Base-by-base conservation (phyloP, 2,113 vertebrate genomes). In the Myanophis thanlyinensis region DNA sequence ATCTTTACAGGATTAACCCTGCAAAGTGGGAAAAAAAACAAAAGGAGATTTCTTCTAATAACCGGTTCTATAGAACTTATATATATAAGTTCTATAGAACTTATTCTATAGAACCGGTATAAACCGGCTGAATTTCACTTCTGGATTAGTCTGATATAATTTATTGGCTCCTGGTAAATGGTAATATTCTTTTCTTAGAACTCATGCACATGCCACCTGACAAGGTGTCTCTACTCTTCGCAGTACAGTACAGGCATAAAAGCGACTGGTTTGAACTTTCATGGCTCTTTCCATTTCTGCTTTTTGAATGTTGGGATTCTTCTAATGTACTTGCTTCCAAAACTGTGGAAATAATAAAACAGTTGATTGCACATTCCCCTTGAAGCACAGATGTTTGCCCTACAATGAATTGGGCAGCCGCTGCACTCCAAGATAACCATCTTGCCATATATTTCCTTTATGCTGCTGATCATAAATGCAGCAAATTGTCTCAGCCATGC, bases 311-410 rank as follows among this genome's bases (percentile, higher is more conserved):
- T 40, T 73, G 67, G 67, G 67, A 40, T n/a, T 73, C 67, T 89
- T 93, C 62, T 91, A 13, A 4, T 0, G 20, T 47, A 52, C 3
- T 91, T 85, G 1, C 46, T 94, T 12, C 46, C 54, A 11, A 48
- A 90, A 89, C 89, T 10, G 48, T 25, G 13, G 0, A 7, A 35
- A 52, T 90, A 90, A 46, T 73, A 90, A 67, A 91, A 87, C n/a
- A 59, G 56, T 92, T 56, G n/a, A 91, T 85, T 91, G 91, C 46
- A 40, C 89, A 48, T 89, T 89, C 67, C 23, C 30, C 73, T 88
- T 85, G 13, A 73, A n/a, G 8, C 25, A 35, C 54, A 23, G 0
- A 8, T 23, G 10, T 12, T 15, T 1, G 22, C 67, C 51, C 10
- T 73, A 85, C 46, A 85, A 80, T 27, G 56, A 95, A 3, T 8